phyloP scores from a whole-genome alignment of 2,113 vertebrate genomes.

The Pseudorhombus dupliciocellatus region DNA sequence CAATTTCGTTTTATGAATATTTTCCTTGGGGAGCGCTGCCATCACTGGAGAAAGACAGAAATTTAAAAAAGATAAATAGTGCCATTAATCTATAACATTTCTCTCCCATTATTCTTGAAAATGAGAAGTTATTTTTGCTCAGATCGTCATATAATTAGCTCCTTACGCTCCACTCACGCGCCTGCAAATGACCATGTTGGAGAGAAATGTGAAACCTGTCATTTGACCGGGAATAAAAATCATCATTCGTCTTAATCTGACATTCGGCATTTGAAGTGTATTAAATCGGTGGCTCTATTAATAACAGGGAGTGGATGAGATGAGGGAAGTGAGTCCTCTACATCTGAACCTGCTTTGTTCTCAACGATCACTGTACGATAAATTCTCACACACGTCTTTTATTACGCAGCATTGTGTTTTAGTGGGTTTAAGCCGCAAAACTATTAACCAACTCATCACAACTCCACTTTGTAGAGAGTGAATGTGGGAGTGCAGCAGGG shows the following conservation, averaged over 20 bases:
- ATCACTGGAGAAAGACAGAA: conserved; percentile 92
- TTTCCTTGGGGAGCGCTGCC: conserved; percentile 92
- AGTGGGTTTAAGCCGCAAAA: conserved; percentile 73
- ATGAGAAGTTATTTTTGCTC: conserved; percentile 96
- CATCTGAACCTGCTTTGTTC: conserved; percentile 37
- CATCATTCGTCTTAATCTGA: conserved; percentile 99
- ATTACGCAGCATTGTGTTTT: conserved; percentile 55
- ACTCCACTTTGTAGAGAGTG: conserved; percentile 76
- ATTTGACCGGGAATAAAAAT: conserved; percentile 95
- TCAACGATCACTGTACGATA: conserved; percentile 49
- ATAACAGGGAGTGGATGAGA: conserved; percentile 67
- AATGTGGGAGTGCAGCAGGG: conserved; percentile 77
- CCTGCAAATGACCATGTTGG: conserved; percentile 93
- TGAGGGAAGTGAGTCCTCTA: conserved; percentile 42
- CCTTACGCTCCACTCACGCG: conserved; percentile 92
- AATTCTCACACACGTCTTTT: conserved; percentile 51
- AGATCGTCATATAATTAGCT: conserved; percentile 96
- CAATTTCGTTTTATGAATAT: conserved; percentile 98
- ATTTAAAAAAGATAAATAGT: conserved; percentile 96
- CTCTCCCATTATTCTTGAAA: conserved; percentile 97
- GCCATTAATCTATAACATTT: conserved; percentile 99
- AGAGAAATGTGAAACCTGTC: conserved; percentile 94
- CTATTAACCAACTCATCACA: conserved; percentile 80
- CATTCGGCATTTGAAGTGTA: conserved; percentile 94
- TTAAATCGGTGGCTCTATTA: conserved; percentile 91